Percentiles rank a stretch among this genome's conserved stretches.
phyloP scores from a whole-genome alignment of 2,888 invertebrate species.

The Agrochola lota region DNA sequence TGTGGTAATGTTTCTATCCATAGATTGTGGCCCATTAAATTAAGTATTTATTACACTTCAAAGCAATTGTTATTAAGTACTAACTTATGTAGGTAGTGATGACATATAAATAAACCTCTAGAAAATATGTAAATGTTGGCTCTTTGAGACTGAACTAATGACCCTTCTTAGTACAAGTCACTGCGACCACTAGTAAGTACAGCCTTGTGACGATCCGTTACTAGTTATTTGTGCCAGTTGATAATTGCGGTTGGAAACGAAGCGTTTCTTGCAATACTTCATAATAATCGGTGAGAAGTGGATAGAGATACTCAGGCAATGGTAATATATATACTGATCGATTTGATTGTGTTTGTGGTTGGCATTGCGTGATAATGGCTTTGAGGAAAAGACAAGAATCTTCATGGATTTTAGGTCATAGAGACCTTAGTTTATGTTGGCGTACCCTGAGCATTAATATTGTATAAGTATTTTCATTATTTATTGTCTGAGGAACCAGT shows the following conservation, averaged over 20 bases:
- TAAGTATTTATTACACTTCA: too few species aligned
- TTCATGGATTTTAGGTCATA: too few species aligned
- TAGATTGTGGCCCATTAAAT: neutral
- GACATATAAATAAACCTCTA: constrained; percentile 18
- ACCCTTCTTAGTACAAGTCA: constrained; percentile 6
- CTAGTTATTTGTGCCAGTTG: constrained; percentile 41
- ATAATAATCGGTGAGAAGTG: constrained; percentile 1
- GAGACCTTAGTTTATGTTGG: neutral
- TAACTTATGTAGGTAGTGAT: neutral
- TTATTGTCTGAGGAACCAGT: too few species aligned
- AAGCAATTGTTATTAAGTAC: too few species aligned
- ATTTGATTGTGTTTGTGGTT: neutral
- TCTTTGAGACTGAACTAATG: constrained; percentile 1
- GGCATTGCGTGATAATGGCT: neutral
- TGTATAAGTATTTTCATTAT: neutral
- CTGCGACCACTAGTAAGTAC: constrained; percentile 7
- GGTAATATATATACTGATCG: neutral
- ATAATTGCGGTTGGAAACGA: constrained; percentile 51
- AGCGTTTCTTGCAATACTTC: constrained; percentile 2
- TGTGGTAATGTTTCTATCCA: too few species aligned
- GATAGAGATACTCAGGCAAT: neutral
- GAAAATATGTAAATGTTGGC: constrained; percentile 12
- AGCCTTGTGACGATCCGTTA: constrained; percentile 27
- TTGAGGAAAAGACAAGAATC: neutral
- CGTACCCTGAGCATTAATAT: neutral